Evolutionary conservation across 2,797 vertebrate genomes (phyloP).

Genomic region (Austrolebias charrua): DNA sequence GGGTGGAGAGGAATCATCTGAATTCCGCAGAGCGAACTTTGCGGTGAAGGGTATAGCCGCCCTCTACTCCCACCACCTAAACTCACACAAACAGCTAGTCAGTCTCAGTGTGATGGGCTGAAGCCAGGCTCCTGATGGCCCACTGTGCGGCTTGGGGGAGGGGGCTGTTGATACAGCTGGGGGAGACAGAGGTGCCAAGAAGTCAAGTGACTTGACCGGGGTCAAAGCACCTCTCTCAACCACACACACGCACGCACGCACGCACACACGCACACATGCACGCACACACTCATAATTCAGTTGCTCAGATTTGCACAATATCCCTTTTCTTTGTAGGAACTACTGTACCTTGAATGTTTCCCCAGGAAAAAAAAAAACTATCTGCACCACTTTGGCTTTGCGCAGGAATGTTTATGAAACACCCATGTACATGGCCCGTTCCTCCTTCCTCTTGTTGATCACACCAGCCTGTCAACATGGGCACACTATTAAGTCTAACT

Average conservation of each 20-base stretch:
- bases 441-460: conserved; percentile 65
- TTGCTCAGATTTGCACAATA: conserved; percentile 21
- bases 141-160: conserved; percentile 22
- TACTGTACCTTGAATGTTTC: conserved; percentile 31
- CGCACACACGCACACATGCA: conserved; percentile 26
- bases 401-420: conserved; percentile 61
- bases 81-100: conserved; percentile 72
- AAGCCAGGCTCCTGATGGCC: conserved; percentile 62
- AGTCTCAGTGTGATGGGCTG: conserved; percentile 63
- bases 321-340: conserved; percentile 36
- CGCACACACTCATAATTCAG: conserved; percentile 12
- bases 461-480: conserved; percentile 55
- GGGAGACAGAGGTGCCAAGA: conserved; percentile 70
- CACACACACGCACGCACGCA: conserved; percentile 33
- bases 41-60: conserved; percentile 58
- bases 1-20: conserved; percentile 68
- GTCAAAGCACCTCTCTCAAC: conserved; percentile 68
- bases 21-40: conserved; percentile 66
- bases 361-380: conserved; percentile 34
- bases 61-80: conserved; percentile 49
- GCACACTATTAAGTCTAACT: conserved; percentile 54
- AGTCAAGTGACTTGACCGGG: conserved; percentile 79
- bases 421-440: conserved; percentile 47
- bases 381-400: conserved; percentile 39
- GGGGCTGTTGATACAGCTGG: conserved; percentile 80